Conservation (phyloP, 2,797 vertebrate genomes). For the Enteromius radiatus region DNA sequence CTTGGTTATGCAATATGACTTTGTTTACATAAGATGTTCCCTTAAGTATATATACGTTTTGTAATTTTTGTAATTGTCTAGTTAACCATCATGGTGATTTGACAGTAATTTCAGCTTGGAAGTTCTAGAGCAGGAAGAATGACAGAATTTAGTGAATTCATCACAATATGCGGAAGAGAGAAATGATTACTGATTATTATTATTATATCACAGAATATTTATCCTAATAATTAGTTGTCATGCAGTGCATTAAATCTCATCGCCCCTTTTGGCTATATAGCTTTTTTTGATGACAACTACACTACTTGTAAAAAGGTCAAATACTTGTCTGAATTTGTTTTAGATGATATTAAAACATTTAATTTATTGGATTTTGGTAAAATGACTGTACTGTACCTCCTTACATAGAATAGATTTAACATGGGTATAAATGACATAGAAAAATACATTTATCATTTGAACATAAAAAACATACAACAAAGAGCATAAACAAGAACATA, state of each 20-base stretch:
- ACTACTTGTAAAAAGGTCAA: neutral
- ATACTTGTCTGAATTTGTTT: neutral
- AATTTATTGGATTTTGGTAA: too few relatives aligned
- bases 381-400: too few relatives aligned
- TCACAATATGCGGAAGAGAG: neutral
- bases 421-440: neutral
- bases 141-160: neutral
- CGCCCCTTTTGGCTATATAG: neutral
- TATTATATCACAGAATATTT: neutral
- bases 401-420: neutral
- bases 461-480: neutral
- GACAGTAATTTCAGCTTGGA: neutral
- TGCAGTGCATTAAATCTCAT: neutral
- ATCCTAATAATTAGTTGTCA: neutral
- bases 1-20: too few relatives aligned
- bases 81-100: neutral
- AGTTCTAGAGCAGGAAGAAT: neutral
- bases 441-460: neutral
- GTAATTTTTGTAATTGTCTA: neutral
- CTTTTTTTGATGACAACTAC: neutral
- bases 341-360: neutral
- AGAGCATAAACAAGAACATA: neutral
- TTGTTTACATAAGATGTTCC: too few relatives aligned
- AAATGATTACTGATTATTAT: neutral
- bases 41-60: neutral